Evolutionary conservation across 2,797 vertebrate genomes (phyloP).

Genomic region (Poecilia gillii): DNA sequence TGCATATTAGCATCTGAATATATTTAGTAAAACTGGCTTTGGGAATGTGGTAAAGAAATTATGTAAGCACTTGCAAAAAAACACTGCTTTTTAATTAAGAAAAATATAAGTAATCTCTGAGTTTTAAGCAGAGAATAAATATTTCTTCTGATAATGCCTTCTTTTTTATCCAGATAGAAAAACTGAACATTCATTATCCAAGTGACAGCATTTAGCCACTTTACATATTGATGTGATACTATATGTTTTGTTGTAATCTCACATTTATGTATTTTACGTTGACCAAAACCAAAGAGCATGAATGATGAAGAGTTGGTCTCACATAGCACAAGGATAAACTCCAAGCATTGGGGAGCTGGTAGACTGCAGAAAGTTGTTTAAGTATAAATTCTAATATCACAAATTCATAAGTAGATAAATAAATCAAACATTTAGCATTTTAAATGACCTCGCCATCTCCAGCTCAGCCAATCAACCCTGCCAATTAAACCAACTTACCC

Average conservation of each 20-base stretch:
- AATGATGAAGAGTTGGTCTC: constrained; percentile 38
- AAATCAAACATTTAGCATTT: constrained; percentile 57
- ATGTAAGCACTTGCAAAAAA: background rate
- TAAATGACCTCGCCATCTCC: constrained; percentile 59
- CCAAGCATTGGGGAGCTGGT: background rate
- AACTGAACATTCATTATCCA: background rate
- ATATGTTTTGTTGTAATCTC: background rate
- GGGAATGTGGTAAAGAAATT: background rate
- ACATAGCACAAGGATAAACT: constrained; percentile 21
- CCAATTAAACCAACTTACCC: constrained; percentile 74
- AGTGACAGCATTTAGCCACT: background rate
- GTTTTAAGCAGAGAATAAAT: background rate
- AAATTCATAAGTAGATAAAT: constrained; percentile 19
- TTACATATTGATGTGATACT: background rate
- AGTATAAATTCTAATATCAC: constrained; percentile 28
- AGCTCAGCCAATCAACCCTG: constrained; percentile 40
- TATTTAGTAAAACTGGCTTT: background rate
- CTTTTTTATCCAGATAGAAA: background rate
- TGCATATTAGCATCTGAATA: background rate
- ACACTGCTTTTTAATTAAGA: background rate
- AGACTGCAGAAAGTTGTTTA: constrained; percentile 4
- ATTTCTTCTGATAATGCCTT: background rate
- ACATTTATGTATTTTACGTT: constrained; percentile 1
- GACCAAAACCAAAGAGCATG: constrained; percentile 9
- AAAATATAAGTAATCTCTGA: background rate